A percentile compares a stretch with the other conserved stretches of the same genome.
phyloP scores from a whole-genome alignment of 92 coral and sea anemone species.

The Zoanthus solanderi region DNA sequence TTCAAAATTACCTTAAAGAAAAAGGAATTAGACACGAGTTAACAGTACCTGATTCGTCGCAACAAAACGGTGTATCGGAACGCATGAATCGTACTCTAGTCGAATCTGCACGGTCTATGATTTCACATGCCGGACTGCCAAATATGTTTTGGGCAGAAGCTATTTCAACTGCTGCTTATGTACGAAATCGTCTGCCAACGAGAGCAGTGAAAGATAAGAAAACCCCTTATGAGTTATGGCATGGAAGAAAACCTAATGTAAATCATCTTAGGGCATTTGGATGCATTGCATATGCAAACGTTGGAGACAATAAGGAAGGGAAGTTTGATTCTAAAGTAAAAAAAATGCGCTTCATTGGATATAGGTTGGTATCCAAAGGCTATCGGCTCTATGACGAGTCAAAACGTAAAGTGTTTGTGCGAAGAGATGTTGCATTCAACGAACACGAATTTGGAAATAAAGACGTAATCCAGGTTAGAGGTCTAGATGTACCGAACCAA shows the following conservation, averaged over 20 bases:
- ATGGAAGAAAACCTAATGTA: conserved; percentile 66
- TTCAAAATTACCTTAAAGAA: conserved; percentile 33
- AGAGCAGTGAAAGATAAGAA: conserved; percentile 30
- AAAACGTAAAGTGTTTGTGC: conserved; percentile 50
- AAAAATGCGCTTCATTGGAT: conserved; percentile 62
- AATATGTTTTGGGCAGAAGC: conserved; percentile 67
- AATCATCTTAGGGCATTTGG: conserved; percentile 55
- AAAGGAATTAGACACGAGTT: conserved; percentile 62
- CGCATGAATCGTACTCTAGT: conserved; percentile 63
- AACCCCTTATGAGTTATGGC: conserved; percentile 55
- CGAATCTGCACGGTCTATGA: conserved; percentile 70
- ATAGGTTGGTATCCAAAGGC: conserved; percentile 56
- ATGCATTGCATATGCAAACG: conserved; percentile 61
- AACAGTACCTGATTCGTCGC: conserved; percentile 56
- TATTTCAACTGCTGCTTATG: conserved; percentile 57
- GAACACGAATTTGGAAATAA: conserved; percentile 49
- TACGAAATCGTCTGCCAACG: conserved; percentile 68
- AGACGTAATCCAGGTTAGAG: background rate
- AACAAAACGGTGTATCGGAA: conserved; percentile 66
- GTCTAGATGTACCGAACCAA: background rate
- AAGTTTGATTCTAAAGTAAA: conserved; percentile 57
- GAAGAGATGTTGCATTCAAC: conserved; percentile 63
- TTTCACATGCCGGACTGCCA: conserved; percentile 62
- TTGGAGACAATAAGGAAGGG: conserved; percentile 14
- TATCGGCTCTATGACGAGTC: conserved; percentile 59